A percentile compares a stretch with the other conserved stretches of the same genome.
Evolutionary conservation across 2,888 invertebrate species (phyloP).

Genomic region (Cinara cedri): DNA sequence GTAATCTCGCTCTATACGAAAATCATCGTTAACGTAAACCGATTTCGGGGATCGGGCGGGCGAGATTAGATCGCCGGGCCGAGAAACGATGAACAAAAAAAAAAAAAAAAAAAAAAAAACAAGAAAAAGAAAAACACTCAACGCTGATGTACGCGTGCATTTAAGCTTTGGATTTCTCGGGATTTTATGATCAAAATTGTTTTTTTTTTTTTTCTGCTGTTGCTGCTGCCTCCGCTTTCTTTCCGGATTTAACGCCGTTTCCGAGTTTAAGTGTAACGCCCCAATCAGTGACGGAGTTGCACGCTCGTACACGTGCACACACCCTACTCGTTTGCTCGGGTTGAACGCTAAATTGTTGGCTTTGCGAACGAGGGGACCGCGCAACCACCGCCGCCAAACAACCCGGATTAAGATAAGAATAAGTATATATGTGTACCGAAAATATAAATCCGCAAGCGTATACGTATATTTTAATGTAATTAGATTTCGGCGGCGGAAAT

Average conservation of each 20-base stretch:
- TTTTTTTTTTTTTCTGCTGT: neutral
- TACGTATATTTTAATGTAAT: constrained; percentile 44
- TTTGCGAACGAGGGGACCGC: neutral
- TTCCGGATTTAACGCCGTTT: constrained; percentile 16
- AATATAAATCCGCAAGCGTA: constrained; percentile 5
- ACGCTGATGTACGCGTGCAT: neutral
- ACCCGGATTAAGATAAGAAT: constrained; percentile 35
- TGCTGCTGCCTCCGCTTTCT: neutral
- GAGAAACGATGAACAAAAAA: too few species aligned
- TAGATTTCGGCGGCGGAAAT: constrained; percentile 32
- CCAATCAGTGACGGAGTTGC: constrained; percentile 11
- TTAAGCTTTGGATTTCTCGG: neutral
- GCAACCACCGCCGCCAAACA: neutral
- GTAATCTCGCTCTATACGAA: too few species aligned
- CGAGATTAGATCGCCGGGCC: too few species aligned
- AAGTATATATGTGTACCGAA: neutral
- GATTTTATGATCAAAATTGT: constrained; percentile 7
- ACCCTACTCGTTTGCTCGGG: neutral
- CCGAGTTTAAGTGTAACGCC: constrained; percentile 13
- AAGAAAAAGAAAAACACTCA: too few species aligned
- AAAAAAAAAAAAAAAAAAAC: too few species aligned
- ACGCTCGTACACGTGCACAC: neutral
- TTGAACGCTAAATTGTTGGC: neutral
- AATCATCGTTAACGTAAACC: too few species aligned
- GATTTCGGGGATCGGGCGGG: too few species aligned